Evolutionary conservation across 2,113 vertebrate genomes (phyloP), one percentile per base, ranked within the genome.

Genomic region (Stigmatopora argus): DNA sequence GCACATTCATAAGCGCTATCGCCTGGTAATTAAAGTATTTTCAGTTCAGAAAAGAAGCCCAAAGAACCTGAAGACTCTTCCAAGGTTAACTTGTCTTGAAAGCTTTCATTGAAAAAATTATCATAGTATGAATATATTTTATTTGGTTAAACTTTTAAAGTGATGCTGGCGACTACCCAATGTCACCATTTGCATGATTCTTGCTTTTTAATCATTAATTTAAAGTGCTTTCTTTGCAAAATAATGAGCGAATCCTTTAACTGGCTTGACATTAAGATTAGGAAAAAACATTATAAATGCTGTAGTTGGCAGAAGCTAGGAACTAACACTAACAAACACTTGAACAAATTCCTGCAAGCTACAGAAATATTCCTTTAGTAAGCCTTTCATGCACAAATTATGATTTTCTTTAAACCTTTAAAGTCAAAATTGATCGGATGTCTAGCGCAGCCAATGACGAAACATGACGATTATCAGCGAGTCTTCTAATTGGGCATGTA

Each of bases 351-450:
- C 45, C 14, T 13, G 45, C 12, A 55, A 55, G 52, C 52, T 26
- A 10, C 52, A 55, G 52, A 55, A 53, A 64, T 75, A 77, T 67
- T 78, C 83, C 71, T 79, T 86, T 74, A 71, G 68, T 64, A 76
- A 83, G 6, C 38, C 38, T 41, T 41, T 41, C 38, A 41, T 41
- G 38, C 38, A 41, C 38, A 8, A 41, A 41, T 41, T 41, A 41
- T 41, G 38, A 41, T 41, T 41, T 31, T 31, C 26, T 31, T 31
- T 31, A 31, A 31, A 31, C 26, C 26, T 31, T 31, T 31, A 31
- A 31, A 31, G 26, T 31, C 26, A 31, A 31, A 31, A 31, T 31
- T 1, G 26, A 31, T 31, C 26, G 3, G 26, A 31, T 31, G 26
- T 31, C 26, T 31, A 3, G 26, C 26, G 3, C 26, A 31, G 26